Percentiles rank a stretch among this genome's conserved stretches.
Evolutionary conservation across 2,888 invertebrate species (phyloP).

Genomic region (Conchocele bisecta): DNA sequence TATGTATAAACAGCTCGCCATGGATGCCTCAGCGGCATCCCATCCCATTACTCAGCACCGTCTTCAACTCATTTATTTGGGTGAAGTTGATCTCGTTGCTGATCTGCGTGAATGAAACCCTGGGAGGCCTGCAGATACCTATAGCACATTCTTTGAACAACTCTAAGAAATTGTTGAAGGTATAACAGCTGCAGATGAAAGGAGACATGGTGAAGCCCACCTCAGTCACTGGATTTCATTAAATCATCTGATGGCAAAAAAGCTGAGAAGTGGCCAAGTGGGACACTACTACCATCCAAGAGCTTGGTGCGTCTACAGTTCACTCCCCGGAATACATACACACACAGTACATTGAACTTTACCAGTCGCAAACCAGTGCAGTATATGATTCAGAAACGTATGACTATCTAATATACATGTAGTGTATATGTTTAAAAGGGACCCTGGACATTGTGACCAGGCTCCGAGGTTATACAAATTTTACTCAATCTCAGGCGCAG

Average conservation of each 20-base stretch:
- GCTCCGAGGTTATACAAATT: too few relatives aligned
- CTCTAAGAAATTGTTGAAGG: constrained; percentile 21
- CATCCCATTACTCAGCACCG: constrained; percentile 20
- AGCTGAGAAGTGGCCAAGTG: constrained; percentile 1
- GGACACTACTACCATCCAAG: constrained; percentile 22
- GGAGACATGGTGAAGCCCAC: constrained; percentile 26
- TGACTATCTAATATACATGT: too few relatives aligned
- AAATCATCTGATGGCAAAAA: constrained; percentile 5
- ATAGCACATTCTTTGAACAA: constrained; percentile 38
- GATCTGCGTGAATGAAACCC: constrained; percentile 45
- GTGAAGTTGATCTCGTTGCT: constrained; percentile 31
- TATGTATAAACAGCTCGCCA: constrained; percentile 36
- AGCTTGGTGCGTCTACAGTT: constrained; percentile 39
- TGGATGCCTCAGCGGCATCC: constrained; percentile 27
- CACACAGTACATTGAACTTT: constrained; percentile 29
- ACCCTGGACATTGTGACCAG: too few relatives aligned
- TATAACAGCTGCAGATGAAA: constrained; percentile 36
- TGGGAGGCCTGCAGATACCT: constrained; percentile 34
- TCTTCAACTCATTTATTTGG: constrained; percentile 18
- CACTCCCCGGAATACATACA: constrained; percentile 30
- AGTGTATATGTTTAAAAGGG: too few relatives aligned
- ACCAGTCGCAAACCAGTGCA: constrained; percentile 27
- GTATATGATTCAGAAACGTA: constrained; percentile 28
- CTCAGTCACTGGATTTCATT: constrained; percentile 3
- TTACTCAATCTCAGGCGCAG: too few relatives aligned